Conservation (phyloP, 2,888 invertebrate genomes). For the Trachelus troglodyta region DNA sequence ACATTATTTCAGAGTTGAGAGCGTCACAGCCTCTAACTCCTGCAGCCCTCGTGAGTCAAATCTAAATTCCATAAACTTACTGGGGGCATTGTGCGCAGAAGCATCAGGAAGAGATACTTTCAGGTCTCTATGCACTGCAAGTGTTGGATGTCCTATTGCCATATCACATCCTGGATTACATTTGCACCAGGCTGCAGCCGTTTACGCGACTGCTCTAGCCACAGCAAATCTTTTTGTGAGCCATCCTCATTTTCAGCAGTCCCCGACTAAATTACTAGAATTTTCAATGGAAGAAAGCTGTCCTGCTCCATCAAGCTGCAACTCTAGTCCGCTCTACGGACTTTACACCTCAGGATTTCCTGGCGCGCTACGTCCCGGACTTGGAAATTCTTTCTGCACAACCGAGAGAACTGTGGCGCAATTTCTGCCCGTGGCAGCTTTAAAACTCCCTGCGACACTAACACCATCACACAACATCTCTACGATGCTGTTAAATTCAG, state of each 20-base stretch:
- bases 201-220: slow-evolving; percentile 31
- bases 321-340: slow-evolving; percentile 22
- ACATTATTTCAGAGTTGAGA: not conserved
- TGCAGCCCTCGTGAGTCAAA: not conserved
- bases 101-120: not conserved
- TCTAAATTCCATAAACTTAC: not conserved
- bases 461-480: not conserved
- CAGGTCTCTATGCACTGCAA: not conserved
- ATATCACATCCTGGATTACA: slow-evolving; percentile 12
- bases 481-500: not conserved
- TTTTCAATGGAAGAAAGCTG: not conserved
- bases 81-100: not conserved
- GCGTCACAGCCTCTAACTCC: not conserved
- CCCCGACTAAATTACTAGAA: slow-evolving; percentile 17
- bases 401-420: not conserved
- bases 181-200: slow-evolving; percentile 30
- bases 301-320: slow-evolving; percentile 9
- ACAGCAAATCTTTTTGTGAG: slow-evolving; percentile 31
- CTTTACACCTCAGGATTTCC: slow-evolving; percentile 20
- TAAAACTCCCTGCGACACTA: not conserved
- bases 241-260: slow-evolving; percentile 23
- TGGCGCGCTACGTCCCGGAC: not conserved
- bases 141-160: not conserved
- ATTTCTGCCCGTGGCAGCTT: not conserved
- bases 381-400: not conserved